Evolutionary conservation across 2,113 vertebrate species (phyloP), one percentile per base, ranked within the genome.

Genomic region (Cephalopterus ornatus): DNA sequence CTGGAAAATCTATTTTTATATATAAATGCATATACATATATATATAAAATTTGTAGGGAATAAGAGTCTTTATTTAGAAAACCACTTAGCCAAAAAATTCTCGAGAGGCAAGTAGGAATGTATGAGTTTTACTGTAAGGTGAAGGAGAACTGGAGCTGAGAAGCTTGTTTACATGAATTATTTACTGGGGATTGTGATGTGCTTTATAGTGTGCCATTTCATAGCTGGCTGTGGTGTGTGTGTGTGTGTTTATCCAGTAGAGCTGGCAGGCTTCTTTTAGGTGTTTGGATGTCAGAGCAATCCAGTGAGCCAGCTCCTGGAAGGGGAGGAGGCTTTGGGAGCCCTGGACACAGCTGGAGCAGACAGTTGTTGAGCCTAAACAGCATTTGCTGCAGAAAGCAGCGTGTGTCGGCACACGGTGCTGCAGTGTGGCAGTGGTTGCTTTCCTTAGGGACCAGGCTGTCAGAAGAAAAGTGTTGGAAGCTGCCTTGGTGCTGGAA

Each of bases 221-320:
- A 2, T 28, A 37, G 9, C 53, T 73, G 62, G 23, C 16, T 13
- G 46, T 2, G 42, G 42, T 44, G 35, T 19, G 11, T 3, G 35
- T 19, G 11, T 3, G 65, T 75, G 41, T 72, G 50, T 42, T 12
- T 68, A 53, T 56, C 84, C 61, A 67, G 24, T 52, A 66, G 76
- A 91, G 50, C 79, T 94, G 92, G 53, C 46, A 15, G 35, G 56
- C 53, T 71, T 18, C 30, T 47, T 49, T 28, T 27, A 83, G 56
- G 65, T 30, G 79, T 78, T 62, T 59, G 86, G 88, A 58, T 75
- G 91, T 59, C 7, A 17, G 88, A 89, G 80, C 80, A 22, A 30
- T 75, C 41, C 70, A 23, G 6, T 39, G 72, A 97, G 95, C 84
- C 79, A 81, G 95, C 77, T 83, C 93, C 85, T 79, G 93, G 83